Base-by-base conservation (phyloP, 2,888 invertebrate genomes). In the Eugnorisma glareosa region DNA sequence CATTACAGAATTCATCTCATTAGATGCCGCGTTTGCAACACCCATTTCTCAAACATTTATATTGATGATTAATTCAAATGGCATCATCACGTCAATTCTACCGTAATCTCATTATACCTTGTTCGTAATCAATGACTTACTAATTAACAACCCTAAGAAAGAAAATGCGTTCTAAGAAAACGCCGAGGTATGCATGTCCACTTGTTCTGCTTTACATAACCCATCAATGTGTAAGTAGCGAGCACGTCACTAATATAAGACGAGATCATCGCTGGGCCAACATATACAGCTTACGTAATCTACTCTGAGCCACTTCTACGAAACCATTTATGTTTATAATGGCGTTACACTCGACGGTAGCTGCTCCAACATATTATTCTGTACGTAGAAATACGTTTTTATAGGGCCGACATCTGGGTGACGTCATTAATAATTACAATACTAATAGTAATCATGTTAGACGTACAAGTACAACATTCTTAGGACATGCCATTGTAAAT, bases 281-380 rank as follows among this genome's bases (percentile, higher is more conserved):
- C 87, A 90, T 91, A 92, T 83, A 89, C 85, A 90, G 88, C 90
- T 96, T 94, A 95, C 96, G 96, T 94, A 95, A 96, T 93, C 93
- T 90, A 86, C 91, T 92, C 89, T 77, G 87, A 90, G 88, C 87
- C 80, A 83, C 88, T 96, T 95, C 95, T 93, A 67, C 91, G 95
- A 96, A 96, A 89, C 91, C 88, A 93, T 93, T 94, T 91, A 90
- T 92, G 91, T 91, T 89, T 91, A 93, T 94, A 93, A 94, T 94
- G 86, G 90, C 86, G 91, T 88, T 93, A 89, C 69, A 89, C 89
- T 92, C 89, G 88, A 89, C 89, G 90, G 92, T 92, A 93, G 92
- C 91, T 31, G 11, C 61, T 61, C 21, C 86, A 90, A 89, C 91
- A 90, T 90, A 75, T 82, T 86, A 77, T 81, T 86, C 86, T 91